Base-by-base conservation (phyloP, 2,113 vertebrate species). In the Pyxicephalus adspersus region DNA sequence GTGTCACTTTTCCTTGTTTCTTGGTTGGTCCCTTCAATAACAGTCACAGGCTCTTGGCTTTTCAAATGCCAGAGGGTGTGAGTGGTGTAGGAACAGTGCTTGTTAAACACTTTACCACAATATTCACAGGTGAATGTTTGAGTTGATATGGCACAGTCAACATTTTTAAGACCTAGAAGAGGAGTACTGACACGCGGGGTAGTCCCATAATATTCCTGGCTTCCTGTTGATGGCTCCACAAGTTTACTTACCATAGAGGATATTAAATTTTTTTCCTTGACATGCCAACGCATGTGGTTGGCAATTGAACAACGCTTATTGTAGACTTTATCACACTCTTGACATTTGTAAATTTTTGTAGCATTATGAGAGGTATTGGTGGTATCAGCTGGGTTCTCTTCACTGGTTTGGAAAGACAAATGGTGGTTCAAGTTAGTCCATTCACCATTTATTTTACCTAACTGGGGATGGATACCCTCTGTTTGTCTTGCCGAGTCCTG, bases 281-380 rank as follows among this genome's bases (percentile, higher is more conserved):
- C 17, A 34, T 74, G 71, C 71, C 71, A 74, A n/a, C 50, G 54
- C 2, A 74, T 23, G 71, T 74, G 71, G 29, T 28, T 74, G 1
- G 4, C 25, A 13, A 38, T 38, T 1, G 54, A 74, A 3, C 54
- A 29, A 7, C 15, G 54, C 17, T 7, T 60, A 31, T 58, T 74
- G 17, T 60, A 74, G 6, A 60, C 29, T 23, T 55, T 31, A 11
- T 20, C 51, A 17, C 71, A 74, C 5, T 58, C 16, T 2, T 60
- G 28, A 55, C 71, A 74, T 6, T 34, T 23, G 29, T 38, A 74
- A 6, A 60, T 22, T 58, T 38, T 54, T 2, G 9, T 25, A 15
- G 23, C 22, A 16, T 61, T 20, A 26, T 0, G 22, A 7, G 22
- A 9, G 58, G 2, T 28, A n/a, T 55, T 11, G 2, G 54, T 22